Conservation (phyloP, 1,140 invertebrate genomes). For the Nephila pilipes region DNA sequence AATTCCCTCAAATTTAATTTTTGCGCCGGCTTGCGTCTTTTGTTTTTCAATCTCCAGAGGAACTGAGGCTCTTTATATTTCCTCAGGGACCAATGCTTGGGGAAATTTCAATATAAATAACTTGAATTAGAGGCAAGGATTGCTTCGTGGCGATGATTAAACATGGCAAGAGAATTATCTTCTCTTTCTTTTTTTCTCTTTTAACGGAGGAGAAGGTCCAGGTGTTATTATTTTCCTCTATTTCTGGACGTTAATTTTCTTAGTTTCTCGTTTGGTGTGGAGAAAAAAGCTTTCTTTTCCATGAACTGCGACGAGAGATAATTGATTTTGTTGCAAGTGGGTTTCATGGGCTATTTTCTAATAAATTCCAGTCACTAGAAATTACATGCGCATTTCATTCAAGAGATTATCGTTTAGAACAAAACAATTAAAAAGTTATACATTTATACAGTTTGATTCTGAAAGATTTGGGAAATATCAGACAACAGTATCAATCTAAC, state of each 20-base stretch:
- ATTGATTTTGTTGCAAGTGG: not conserved
- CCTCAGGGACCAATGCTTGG: constrained; percentile 35
- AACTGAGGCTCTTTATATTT: constrained; percentile 49
- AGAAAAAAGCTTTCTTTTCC: not conserved
- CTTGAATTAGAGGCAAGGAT: constrained; percentile 7
- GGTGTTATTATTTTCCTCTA: constrained; percentile 38
- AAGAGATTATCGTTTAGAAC: not conserved
- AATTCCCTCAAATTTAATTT: constrained; percentile 73
- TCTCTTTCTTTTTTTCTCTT: not conserved
- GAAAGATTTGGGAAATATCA: not conserved
- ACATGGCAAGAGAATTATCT: constrained; percentile 22
- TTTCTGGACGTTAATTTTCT: constrained; percentile 42
- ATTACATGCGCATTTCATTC: not conserved
- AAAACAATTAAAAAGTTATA: not conserved
- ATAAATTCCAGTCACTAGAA: not conserved
- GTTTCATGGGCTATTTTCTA: constrained; percentile 13
- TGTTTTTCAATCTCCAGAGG: constrained; percentile 33
- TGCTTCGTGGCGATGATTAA: constrained; percentile 44
- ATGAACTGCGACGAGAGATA: not conserved
- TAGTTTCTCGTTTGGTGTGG: not conserved
- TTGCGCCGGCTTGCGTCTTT: constrained; percentile 31
- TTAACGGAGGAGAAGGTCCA: not conserved
- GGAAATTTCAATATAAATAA: constrained; percentile 70
- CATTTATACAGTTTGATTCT: not conserved
- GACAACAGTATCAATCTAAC: too few relatives aligned